A percentile compares a stretch with the other conserved stretches of the same genome.
These are phyloP conservation scores for Pollenia labialis DNA, from an alignment of 2,888 invertebrate genomes.

Conservation along the genomic window DNA sequence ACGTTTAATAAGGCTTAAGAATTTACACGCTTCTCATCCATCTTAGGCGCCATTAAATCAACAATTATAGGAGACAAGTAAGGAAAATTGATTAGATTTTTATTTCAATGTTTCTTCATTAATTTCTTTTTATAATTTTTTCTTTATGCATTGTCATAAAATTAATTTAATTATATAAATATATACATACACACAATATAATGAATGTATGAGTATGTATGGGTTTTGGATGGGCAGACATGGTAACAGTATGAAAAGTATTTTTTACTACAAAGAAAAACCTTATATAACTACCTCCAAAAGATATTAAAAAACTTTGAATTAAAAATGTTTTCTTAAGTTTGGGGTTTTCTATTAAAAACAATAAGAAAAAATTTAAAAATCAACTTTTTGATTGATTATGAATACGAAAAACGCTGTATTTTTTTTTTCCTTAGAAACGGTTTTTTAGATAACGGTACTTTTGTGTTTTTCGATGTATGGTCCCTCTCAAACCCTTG, in stretches of 20 bases:
- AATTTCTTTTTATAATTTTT: slow-evolving; percentile 50
- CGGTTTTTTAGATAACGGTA: too few relatives aligned
- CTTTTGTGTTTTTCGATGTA: too few relatives aligned
- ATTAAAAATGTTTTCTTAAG: too few relatives aligned
- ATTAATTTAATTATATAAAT: slow-evolving; percentile 61
- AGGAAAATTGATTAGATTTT: slow-evolving; percentile 64
- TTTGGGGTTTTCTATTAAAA: too few relatives aligned
- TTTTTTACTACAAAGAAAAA: background rate
- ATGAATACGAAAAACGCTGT: too few relatives aligned
- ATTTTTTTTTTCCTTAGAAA: too few relatives aligned
- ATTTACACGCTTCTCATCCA: slow-evolving; percentile 19
- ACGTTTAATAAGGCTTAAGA: slow-evolving; percentile 2
- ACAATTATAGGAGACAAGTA: slow-evolving; percentile 60
- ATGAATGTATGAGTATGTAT: background rate
- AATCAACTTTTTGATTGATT: too few relatives aligned
- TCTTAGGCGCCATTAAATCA: slow-evolving; percentile 55
- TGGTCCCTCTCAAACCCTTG: too few relatives aligned
- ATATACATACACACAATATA: background rate
- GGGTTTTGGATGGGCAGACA: background rate
- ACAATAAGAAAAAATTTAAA: too few relatives aligned
- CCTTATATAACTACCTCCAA: background rate
- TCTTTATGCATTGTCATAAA: slow-evolving; percentile 64
- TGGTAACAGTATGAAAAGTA: background rate
- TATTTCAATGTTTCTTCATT: slow-evolving; percentile 58
- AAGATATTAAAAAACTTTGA: too few relatives aligned